phyloP scores from a whole-genome alignment of 2,113 vertebrate genomes.

The Varanus salvator region DNA sequence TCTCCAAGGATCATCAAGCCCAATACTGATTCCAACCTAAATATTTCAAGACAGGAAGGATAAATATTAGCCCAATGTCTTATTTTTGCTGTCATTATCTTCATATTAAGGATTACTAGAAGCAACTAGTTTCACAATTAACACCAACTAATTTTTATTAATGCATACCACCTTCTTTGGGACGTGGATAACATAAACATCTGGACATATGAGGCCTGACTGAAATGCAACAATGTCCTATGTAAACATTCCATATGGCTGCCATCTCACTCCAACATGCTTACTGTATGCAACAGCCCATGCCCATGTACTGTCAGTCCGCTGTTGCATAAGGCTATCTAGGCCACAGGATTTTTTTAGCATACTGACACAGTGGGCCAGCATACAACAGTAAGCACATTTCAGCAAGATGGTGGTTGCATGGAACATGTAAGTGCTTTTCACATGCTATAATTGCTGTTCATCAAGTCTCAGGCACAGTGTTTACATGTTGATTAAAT shows the following conservation, averaged over 20 bases:
- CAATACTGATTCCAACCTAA: conserved; percentile 68
- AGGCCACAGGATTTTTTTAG: neutral
- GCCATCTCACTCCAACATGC: neutral
- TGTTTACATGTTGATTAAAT: conserved; percentile 23
- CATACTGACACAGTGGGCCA: neutral
- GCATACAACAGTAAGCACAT: neutral
- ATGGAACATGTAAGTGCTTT: neutral
- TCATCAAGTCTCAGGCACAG: neutral
- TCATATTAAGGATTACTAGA: conserved; percentile 7
- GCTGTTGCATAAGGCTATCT: neutral
- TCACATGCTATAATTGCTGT: neutral
- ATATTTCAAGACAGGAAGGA: conserved; percentile 42
- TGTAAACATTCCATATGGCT: neutral
- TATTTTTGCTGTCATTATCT: conserved; percentile 19
- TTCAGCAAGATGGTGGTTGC: neutral
- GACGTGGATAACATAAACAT: neutral
- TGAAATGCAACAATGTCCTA: neutral
- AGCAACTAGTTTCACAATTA: neutral
- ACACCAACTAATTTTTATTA: neutral
- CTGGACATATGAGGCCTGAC: neutral
- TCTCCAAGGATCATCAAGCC: conserved; percentile 71
- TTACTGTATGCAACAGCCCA: neutral
- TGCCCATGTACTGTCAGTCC: neutral
- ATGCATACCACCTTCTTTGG: neutral
- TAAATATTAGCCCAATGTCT: neutral